A percentile compares a stretch with the other conserved stretches of the same genome.
Evolutionary conservation across 2,797 vertebrate species (phyloP).

Genomic region (Clarias fuscus): DNA sequence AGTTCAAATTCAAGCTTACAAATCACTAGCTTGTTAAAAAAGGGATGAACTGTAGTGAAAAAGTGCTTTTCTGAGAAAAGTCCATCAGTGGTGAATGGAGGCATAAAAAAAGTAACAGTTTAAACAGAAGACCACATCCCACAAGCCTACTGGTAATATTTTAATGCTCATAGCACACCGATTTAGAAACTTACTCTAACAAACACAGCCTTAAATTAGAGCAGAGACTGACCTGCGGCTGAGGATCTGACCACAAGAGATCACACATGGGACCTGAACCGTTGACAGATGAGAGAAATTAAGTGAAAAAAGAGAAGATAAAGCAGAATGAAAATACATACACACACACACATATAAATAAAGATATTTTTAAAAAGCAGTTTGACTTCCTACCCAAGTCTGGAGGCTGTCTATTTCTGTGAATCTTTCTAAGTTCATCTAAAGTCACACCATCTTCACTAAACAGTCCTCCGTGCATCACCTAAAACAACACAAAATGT

Average conservation of each 20-base stretch:
- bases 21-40: background rate
- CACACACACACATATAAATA: no score
- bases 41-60: background rate
- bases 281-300: background rate
- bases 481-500: slow-evolving; percentile 64
- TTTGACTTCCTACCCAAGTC: slow-evolving; percentile 81
- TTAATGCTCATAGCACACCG: background rate
- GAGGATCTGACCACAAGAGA: slow-evolving; percentile 94
- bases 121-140: background rate
- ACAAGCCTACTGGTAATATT: background rate
- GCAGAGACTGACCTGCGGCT: slow-evolving; percentile 83
- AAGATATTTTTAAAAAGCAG: background rate
- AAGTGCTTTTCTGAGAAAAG: background rate
- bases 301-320: background rate
- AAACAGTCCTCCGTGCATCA: slow-evolving; percentile 95
- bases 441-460: slow-evolving; percentile 91
- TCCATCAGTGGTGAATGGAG: background rate
- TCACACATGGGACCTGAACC: slow-evolving; percentile 91
- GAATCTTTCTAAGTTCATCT: slow-evolving; percentile 90
- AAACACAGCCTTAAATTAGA: background rate
- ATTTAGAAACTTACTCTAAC: background rate
- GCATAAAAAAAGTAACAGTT: background rate
- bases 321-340: background rate
- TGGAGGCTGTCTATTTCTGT: slow-evolving; percentile 91
- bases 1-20: background rate